Base-by-base conservation (phyloP, 2,888 invertebrate genomes). In the Callyntrura guangdongensis region DNA sequence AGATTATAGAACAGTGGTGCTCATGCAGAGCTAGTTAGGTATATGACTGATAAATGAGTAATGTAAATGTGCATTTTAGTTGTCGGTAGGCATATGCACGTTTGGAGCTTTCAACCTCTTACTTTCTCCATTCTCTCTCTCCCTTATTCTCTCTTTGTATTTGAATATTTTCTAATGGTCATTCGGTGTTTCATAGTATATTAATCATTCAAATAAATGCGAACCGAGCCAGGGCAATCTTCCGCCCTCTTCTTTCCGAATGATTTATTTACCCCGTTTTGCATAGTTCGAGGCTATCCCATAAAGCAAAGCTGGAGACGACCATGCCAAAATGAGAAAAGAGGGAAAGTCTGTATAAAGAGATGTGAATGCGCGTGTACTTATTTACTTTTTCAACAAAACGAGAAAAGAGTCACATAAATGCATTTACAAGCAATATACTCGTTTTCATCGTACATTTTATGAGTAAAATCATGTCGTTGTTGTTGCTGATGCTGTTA, bases 151-250 rank as follows among this genome's bases (percentile, higher is more conserved):
- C 36, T 61, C 14, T 83, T 47, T 9, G 11, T 69, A 84, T 84
- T 84, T 84, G 84, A 69, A 84, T 84, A 84, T 84, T 74, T 74
- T 74, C 20, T 82, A 88, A 88, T 88, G 88, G 88, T 88, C 88
- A 88, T 88, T 82, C 59, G 36, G 79, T 81, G 64, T 81, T 64
- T 79, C 61, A 53, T 25, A 69, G 47, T 59, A 74, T 88, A 88
- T 88, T 88, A 88, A 88, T 88, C 88, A 88, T 88, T 88, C 82
- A 88, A 88, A 82, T 88, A 69, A 88, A 88, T 88, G 88, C 59
- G 88, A 81, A 81, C n/a, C 69, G 14, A 72, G 88, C 82, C 72
- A 82, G 82, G 22, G 82, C 88, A 88, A 88, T 88, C 88, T 88
- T 87, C 81, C 87, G 67, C 81, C 81, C 49, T 27, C 87, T 87